Percentiles rank a stretch among this genome's conserved stretches.
These are phyloP conservation scores for Drosophila nebulosa DNA, from an alignment of 1,140 invertebrate species.

Conservation along the genomic window DNA sequence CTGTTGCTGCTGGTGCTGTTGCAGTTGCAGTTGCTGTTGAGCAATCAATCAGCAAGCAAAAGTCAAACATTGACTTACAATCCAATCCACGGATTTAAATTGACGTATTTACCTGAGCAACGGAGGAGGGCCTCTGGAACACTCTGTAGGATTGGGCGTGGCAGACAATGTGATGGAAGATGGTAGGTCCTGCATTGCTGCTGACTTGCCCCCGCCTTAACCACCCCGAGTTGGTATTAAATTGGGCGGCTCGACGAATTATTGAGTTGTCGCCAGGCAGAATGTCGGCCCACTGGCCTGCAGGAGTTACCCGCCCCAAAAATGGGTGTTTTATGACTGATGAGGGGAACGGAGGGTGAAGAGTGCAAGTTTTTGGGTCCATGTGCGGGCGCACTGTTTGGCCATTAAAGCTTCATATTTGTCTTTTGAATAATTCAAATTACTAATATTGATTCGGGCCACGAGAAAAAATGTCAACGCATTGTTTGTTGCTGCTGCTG, in stretches of 20 bases:
- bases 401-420: slow-evolving; percentile 81
- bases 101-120: slow-evolving; percentile 75
- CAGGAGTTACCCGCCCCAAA: slow-evolving; percentile 8
- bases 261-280: slow-evolving; percentile 66
- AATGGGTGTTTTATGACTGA: not conserved
- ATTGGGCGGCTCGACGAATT: slow-evolving; percentile 77
- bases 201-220: slow-evolving; percentile 9
- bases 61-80: slow-evolving; percentile 81
- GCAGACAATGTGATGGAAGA: slow-evolving; percentile 62
- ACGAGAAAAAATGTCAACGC: slow-evolving; percentile 73
- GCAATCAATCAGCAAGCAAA: slow-evolving; percentile 81
- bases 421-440: slow-evolving; percentile 81
- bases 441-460: slow-evolving; percentile 81
- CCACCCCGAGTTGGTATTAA: slow-evolving; percentile 53
- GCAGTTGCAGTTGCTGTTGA: slow-evolving; percentile 71
- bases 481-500: slow-evolving; percentile 39
- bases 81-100: slow-evolving; percentile 79
- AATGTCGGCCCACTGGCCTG: slow-evolving; percentile 49
- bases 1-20: slow-evolving; percentile 20
- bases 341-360: not conserved
- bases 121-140: slow-evolving; percentile 18
- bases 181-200: slow-evolving; percentile 17
- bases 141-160: not conserved
- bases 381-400: slow-evolving; percentile 72
- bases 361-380: slow-evolving; percentile 32